These are phyloP conservation scores for Lamellibrachia satsuma DNA, from an alignment of 2,888 invertebrate genomes.

Conservation along the genomic window DNA sequence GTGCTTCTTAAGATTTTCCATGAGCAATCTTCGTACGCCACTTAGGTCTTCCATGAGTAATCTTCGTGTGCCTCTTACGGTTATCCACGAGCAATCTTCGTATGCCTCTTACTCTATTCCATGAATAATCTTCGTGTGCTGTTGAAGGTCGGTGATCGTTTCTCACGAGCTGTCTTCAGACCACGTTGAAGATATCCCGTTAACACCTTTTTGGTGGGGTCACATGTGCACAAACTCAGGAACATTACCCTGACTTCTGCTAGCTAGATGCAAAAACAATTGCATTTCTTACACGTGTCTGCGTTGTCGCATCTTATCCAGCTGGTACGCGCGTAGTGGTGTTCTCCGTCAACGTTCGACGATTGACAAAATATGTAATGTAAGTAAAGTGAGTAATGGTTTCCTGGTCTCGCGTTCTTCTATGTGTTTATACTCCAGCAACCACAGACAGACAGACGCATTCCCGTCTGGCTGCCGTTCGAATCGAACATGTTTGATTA, in stretches of 20 bases:
- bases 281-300: background rate
- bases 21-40: background rate
- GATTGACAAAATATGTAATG: no score
- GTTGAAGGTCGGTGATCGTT: background rate
- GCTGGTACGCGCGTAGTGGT: no score
- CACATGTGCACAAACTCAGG: background rate
- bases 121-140: background rate
- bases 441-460: no score
- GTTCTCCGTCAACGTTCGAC: no score
- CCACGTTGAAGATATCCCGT: background rate
- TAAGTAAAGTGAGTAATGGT: background rate
- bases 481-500: no score
- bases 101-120: background rate
- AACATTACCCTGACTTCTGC: background rate
- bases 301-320: no score
- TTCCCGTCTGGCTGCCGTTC: no score
- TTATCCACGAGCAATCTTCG: background rate
- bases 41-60: no score
- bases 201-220: background rate
- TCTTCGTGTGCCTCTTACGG: background rate
- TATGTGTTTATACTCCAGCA: no score
- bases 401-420: background rate
- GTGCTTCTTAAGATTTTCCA: background rate
- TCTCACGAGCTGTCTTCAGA: background rate
- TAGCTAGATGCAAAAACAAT: background rate